Percentiles rank a stretch among this genome's conserved stretches.
phyloP scores from a whole-genome alignment of 2,797 vertebrate species.

The Danio choprae region DNA sequence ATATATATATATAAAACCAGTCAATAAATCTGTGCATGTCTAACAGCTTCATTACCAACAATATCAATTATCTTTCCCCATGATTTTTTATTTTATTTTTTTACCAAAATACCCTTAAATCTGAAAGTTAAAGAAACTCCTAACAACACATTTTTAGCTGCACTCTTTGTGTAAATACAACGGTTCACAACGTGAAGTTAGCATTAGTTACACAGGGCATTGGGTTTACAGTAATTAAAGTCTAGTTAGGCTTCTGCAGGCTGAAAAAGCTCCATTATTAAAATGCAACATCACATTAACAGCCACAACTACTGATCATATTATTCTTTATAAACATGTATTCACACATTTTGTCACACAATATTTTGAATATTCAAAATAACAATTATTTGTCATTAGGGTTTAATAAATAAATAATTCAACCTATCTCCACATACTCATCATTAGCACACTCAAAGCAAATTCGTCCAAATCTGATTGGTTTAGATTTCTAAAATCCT shows the following conservation, averaged over 20 bases:
- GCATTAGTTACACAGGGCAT: not conserved
- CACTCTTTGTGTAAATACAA: not conserved
- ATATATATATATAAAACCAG: too few species aligned
- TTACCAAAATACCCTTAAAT: not conserved
- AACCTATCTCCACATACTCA: too few species aligned
- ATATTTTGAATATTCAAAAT: too few species aligned
- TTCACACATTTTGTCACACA: too few species aligned
- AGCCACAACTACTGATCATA: not conserved
- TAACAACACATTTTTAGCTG: not conserved
- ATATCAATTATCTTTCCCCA: not conserved
- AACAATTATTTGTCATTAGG: too few species aligned
- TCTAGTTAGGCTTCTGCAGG: conserved; percentile 56
- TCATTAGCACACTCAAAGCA: not conserved
- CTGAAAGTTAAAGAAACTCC: not conserved
- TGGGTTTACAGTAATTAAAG: conserved; percentile 69
- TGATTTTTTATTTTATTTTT: not conserved
- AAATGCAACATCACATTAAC: conserved; percentile 42
- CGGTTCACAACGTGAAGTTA: not conserved
- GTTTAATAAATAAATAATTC: too few species aligned
- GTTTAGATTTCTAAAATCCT: not conserved
- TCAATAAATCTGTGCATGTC: too few species aligned
- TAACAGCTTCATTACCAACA: not conserved
- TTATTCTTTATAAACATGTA: too few species aligned
- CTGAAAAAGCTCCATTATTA: conserved; percentile 73
- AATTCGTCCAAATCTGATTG: not conserved